Evolutionary conservation across 2,888 invertebrate genomes (phyloP).

Genomic region (Brachylomia viminalis): DNA sequence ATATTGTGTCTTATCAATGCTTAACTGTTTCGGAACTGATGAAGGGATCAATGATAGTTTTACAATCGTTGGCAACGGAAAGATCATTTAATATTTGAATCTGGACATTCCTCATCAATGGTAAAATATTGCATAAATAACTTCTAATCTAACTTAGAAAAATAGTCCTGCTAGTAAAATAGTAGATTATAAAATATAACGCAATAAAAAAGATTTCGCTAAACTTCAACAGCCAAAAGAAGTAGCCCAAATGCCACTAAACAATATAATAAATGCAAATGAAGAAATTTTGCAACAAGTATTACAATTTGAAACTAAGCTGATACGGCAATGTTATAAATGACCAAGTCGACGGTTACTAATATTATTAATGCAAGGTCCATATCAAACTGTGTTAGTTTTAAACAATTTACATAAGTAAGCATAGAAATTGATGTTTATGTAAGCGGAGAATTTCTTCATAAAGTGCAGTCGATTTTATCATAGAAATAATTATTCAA

Average conservation of each 20-base stretch:
- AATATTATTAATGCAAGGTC: slow-evolving; percentile 13
- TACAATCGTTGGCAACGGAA: background rate
- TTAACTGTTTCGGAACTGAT: background rate
- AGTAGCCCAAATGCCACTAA: slow-evolving; percentile 16
- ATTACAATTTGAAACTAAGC: background rate
- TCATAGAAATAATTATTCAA: background rate
- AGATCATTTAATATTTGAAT: too few relatives aligned
- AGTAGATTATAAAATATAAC: slow-evolving; percentile 6
- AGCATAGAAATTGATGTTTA: slow-evolving; percentile 9
- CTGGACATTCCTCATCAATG: background rate
- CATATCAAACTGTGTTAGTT: slow-evolving; percentile 19
- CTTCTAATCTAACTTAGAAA: background rate
- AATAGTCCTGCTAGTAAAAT: background rate
- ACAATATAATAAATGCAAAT: slow-evolving; percentile 28
- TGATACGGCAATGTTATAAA: slow-evolving; percentile 23
- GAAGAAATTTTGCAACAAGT: slow-evolving; percentile 2
- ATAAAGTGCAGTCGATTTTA: background rate
- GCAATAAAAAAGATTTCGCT: slow-evolving; percentile 6
- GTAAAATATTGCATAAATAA: background rate
- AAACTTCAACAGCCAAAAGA: background rate
- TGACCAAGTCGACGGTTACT: slow-evolving; percentile 49
- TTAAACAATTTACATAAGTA: slow-evolving; percentile 18
- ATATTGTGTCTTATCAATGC: background rate
- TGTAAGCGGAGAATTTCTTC: slow-evolving; percentile 9
- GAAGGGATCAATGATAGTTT: background rate